Evolutionary conservation across 92 coral and sea anemone genomes (phyloP).

Genomic region (Pocillopora grandis): DNA sequence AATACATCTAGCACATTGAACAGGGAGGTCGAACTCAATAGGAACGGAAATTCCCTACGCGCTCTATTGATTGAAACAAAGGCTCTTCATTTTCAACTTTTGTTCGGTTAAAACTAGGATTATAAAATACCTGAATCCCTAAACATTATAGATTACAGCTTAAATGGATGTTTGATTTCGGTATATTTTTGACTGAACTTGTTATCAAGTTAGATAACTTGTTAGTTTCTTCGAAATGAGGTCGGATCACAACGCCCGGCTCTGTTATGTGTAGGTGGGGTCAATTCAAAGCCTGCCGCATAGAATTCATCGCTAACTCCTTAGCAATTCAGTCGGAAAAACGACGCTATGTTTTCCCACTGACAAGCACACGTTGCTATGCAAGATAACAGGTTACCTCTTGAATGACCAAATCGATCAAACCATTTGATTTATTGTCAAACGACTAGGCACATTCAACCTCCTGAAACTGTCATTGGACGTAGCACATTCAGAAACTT

Average conservation of each 20-base stretch:
- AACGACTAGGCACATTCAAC: not conserved
- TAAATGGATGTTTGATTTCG: not conserved
- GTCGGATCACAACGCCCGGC: not conserved
- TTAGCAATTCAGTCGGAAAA: not conserved
- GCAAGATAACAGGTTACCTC: not conserved
- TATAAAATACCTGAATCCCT: not conserved
- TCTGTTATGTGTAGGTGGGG: constrained; percentile 19
- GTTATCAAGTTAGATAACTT: constrained; percentile 17
- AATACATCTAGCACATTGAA: constrained; percentile 35
- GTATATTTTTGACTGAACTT: not conserved
- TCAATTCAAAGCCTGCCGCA: not conserved
- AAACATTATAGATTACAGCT: not conserved
- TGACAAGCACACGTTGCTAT: not conserved
- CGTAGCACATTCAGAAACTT: not conserved
- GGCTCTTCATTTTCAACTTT: constrained; percentile 26
- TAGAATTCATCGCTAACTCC: not conserved
- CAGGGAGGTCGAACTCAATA: constrained; percentile 43
- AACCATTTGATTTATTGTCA: not conserved
- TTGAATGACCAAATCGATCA: not conserved
- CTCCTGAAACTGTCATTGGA: not conserved
- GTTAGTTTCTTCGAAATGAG: constrained; percentile 2
- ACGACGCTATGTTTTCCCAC: not conserved
- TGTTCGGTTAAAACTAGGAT: constrained; percentile 4
- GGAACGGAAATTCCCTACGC: constrained; percentile 47
- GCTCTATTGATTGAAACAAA: constrained; percentile 37